phyloP scores from a whole-genome alignment of 2,113 vertebrate genomes.

The Trinectes maculatus region DNA sequence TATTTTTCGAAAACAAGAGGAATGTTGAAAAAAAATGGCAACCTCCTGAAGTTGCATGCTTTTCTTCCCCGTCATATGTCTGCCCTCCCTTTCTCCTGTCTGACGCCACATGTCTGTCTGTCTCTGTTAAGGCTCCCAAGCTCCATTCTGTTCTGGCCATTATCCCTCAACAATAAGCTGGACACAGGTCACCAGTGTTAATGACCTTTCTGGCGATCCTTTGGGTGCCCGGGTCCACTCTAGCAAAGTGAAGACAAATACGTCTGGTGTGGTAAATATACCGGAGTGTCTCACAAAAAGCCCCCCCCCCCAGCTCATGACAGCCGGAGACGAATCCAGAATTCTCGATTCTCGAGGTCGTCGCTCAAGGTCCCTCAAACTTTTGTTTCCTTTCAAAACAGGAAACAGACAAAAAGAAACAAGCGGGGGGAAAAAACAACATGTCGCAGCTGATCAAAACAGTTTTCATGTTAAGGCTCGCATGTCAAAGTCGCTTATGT shows the following conservation, averaged over 20 bases:
- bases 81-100: slow-evolving; percentile 18
- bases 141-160: slow-evolving; percentile 32
- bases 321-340: slow-evolving; percentile 1
- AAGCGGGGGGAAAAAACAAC: too few relatives aligned
- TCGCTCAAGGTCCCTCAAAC: slow-evolving; percentile 58
- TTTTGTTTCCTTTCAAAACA: slow-evolving; percentile 48
- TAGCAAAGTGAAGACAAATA: slow-evolving; percentile 38
- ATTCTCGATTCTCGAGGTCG: slow-evolving; percentile 3
- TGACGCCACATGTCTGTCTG: slow-evolving; percentile 27
- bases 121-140: slow-evolving; percentile 40
- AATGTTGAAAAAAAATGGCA: slow-evolving; percentile 49
- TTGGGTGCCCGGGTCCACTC: slow-evolving; percentile 21
- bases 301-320: not conserved
- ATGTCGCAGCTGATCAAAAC: slow-evolving; percentile 40
- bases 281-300: slow-evolving; percentile 24
- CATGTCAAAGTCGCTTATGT: slow-evolving; percentile 55
- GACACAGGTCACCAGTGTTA: slow-evolving; percentile 47
- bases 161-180: slow-evolving; percentile 45
- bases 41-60: slow-evolving; percentile 15
- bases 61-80: slow-evolving; percentile 2
- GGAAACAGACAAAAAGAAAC: not conserved
- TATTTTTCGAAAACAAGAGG: slow-evolving; percentile 36
- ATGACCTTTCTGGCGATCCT: slow-evolving; percentile 37
- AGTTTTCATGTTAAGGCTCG: slow-evolving; percentile 55
- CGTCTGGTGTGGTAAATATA: slow-evolving; percentile 22